These are phyloP conservation scores for Gymnothorax javanicus DNA, from an alignment of 2,797 vertebrate genomes.

Conservation along the genomic window DNA sequence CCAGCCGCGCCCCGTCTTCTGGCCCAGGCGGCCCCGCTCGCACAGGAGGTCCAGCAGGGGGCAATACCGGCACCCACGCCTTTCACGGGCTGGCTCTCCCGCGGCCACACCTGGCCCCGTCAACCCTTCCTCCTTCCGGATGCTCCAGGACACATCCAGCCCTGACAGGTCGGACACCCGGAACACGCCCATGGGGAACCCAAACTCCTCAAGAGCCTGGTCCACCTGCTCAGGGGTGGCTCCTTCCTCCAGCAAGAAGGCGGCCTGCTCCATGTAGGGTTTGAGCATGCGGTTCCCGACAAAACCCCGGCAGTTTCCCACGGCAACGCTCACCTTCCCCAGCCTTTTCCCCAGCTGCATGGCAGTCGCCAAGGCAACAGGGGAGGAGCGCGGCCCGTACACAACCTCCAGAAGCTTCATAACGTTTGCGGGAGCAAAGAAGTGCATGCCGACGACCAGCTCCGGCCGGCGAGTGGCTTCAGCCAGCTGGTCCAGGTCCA, in stretches of 20 bases:
- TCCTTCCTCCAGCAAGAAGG: slow-evolving; percentile 90
- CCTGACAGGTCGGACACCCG: slow-evolving; percentile 85
- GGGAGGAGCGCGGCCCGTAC: slow-evolving; percentile 74
- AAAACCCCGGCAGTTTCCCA: slow-evolving; percentile 89
- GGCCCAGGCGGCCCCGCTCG: slow-evolving; percentile 82
- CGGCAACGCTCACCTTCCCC: slow-evolving; percentile 83
- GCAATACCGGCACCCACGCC: slow-evolving; percentile 75
- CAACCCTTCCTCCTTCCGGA: slow-evolving; percentile 73
- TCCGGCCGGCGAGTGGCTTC: slow-evolving; percentile 72
- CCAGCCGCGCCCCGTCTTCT: slow-evolving; percentile 87
- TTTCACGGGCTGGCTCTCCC: slow-evolving; percentile 63
- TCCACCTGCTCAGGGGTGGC: slow-evolving; percentile 83
- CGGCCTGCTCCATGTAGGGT: slow-evolving; percentile 71
- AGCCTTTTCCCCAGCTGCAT: slow-evolving; percentile 82
- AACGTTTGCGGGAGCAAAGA: slow-evolving; percentile 88
- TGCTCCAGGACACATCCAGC: slow-evolving; percentile 87
- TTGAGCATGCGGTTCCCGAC: slow-evolving; percentile 89
- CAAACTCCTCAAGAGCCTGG: slow-evolving; percentile 82
- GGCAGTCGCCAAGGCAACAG: slow-evolving; percentile 78
- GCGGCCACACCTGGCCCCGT: slow-evolving; percentile 55
- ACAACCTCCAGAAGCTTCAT: slow-evolving; percentile 92
- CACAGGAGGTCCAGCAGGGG: slow-evolving; percentile 87
- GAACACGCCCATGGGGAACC: slow-evolving; percentile 87
- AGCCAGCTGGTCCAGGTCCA: slow-evolving; percentile 84
- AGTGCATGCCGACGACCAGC: slow-evolving; percentile 89